Conservation (phyloP, 1,140 invertebrate species). For the Penaeus vannamei region DNA sequence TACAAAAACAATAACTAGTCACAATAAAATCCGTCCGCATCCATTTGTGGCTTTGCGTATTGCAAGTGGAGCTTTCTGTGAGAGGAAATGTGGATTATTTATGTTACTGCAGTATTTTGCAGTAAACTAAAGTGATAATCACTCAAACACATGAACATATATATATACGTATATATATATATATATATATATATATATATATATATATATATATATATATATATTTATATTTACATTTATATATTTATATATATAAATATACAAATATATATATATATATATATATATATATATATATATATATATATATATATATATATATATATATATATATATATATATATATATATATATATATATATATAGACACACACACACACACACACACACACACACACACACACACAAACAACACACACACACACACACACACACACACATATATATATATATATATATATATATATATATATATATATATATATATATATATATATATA, state of each 20-base stretch:
- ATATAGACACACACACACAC: too few species aligned
- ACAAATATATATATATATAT: not conserved
- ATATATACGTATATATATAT: not conserved
- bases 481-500: too few species aligned
- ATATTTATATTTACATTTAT: not conserved
- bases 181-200: not conserved
- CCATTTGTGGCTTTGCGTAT: not conserved
- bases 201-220: not conserved
- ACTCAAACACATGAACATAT: not conserved
- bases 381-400: too few species aligned
- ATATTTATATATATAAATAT: not conserved
- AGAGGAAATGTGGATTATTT: not conserved
- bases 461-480: too few species aligned
- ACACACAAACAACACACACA: too few species aligned
- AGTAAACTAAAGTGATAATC: not conserved
- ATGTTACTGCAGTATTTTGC: too few species aligned
- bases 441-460: too few species aligned
- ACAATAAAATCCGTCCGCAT: not conserved
- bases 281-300: constrained; percentile 7
- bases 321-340: not conserved
- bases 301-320: not conserved
- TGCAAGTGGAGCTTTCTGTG: not conserved
- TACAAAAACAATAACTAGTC: not conserved
- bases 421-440: too few species aligned
- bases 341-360: too few species aligned